phyloP scores from a whole-genome alignment of 2,888 invertebrate species.

The Brachyptera putata region DNA sequence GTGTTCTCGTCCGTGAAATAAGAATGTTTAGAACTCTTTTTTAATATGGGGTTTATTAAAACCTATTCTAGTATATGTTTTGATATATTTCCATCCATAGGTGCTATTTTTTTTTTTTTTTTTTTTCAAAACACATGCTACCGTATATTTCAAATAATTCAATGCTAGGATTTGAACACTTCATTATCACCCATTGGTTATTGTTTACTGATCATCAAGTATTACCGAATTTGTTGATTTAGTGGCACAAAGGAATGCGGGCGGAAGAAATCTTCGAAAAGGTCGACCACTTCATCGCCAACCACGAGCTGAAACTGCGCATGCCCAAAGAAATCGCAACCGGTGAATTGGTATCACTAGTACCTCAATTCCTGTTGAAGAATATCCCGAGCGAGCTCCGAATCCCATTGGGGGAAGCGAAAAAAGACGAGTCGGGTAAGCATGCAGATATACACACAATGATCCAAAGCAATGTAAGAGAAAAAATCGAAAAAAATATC shows the following conservation, averaged over 20 bases:
- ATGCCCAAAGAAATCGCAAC: constrained; percentile 61
- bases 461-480: too few species aligned
- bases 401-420: constrained; percentile 62
- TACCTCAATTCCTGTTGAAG: constrained; percentile 61
- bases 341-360: constrained; percentile 48
- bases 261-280: constrained; percentile 25
- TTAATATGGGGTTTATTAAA: neutral
- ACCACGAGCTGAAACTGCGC: constrained; percentile 69
- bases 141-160: too few species aligned
- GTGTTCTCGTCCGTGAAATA: too few species aligned
- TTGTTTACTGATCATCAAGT: too few species aligned
- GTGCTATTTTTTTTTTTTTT: too few species aligned
- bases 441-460: too few species aligned
- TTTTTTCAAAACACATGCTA: too few species aligned
- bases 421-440: constrained; percentile 42
- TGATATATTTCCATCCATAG: neutral
- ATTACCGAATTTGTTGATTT: too few species aligned
- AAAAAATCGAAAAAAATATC: too few species aligned
- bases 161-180: too few species aligned
- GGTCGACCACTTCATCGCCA: constrained; percentile 69
- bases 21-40: neutral
- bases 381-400: constrained; percentile 63
- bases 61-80: neutral
- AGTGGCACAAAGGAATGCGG: neutral
- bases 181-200: too few species aligned